Evolutionary conservation across 2,797 vertebrate genomes (phyloP).

Genomic region (Cyclura pinguis): DNA sequence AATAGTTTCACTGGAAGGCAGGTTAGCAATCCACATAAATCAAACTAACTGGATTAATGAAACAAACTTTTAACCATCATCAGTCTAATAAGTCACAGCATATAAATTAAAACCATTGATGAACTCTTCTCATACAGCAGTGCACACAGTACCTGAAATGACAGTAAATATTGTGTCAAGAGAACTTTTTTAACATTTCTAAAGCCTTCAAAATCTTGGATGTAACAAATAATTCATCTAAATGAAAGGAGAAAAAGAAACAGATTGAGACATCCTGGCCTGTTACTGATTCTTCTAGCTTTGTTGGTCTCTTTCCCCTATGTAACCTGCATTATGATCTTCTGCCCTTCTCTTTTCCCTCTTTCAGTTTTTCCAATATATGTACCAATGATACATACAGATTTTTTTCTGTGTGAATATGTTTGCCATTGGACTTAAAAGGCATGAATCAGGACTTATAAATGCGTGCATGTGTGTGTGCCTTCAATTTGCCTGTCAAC

Average conservation of each 20-base stretch:
- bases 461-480: too few relatives aligned
- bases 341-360: background rate
- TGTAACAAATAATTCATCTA: background rate
- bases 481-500: too few relatives aligned
- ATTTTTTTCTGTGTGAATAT: background rate
- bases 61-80: background rate
- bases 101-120: conserved; percentile 23
- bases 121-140: background rate
- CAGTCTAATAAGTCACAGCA: conserved; percentile 29
- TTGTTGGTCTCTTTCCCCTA: too few relatives aligned
- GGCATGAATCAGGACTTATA: background rate
- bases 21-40: conserved; percentile 34
- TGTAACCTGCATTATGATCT: background rate
- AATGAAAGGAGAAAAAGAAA: background rate
- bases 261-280: background rate
- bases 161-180: conserved; percentile 12
- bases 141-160: background rate
- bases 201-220: background rate
- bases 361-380: background rate
- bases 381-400: background rate
- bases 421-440: background rate
- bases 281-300: background rate
- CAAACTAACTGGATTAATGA: background rate
- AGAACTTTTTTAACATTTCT: conserved; percentile 9
- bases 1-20: conserved; percentile 12